Conservation (phyloP, 2,797 vertebrate species). For the Scyliorhinus canicula region DNA sequence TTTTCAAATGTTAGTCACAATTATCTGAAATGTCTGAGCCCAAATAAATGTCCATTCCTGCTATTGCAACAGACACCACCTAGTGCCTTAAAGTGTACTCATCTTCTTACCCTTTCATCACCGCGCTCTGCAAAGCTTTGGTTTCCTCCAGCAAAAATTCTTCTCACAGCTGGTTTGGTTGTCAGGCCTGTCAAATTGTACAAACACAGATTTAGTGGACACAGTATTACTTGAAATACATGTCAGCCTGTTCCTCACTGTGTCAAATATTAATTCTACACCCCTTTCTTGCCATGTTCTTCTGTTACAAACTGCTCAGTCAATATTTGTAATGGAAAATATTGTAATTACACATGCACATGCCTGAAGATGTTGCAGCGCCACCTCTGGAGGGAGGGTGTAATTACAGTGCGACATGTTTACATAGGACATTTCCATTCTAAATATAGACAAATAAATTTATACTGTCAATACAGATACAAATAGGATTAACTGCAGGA, state of each 20-base stretch:
- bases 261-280: not conserved
- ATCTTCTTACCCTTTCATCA: constrained; percentile 50
- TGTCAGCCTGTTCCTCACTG: not conserved
- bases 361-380: not conserved
- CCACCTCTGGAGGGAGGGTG: no score
- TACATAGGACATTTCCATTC: no score
- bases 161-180: constrained; percentile 38
- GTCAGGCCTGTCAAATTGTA: not conserved
- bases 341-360: not conserved
- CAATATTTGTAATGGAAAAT: not conserved
- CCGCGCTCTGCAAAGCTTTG: constrained; percentile 46
- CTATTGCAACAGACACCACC: not conserved
- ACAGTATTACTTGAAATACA: not conserved
- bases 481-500: not conserved
- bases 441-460: not conserved
- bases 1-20: not conserved
- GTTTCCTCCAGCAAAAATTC: constrained; percentile 47
- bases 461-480: not conserved
- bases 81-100: constrained; percentile 43
- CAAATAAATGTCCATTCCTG: constrained; percentile 44
- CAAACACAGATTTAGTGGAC: not conserved
- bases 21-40: not conserved
- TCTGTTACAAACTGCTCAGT: not conserved
- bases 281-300: not conserved
- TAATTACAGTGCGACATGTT: not conserved